Conservation (phyloP, 2,888 invertebrate genomes). For the Heteromyza rotundicornis region DNA sequence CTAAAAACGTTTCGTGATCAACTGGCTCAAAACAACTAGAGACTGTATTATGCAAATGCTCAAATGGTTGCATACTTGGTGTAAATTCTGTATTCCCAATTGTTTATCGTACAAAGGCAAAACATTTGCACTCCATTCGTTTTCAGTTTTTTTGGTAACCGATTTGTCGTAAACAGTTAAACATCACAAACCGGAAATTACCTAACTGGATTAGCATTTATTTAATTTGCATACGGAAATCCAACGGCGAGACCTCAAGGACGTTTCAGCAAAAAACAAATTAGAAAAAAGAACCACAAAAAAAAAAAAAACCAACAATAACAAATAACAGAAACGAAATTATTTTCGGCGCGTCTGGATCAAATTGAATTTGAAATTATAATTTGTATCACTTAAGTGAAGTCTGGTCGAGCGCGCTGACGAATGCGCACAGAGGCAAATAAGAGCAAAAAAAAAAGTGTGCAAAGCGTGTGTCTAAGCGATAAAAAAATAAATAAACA, state of each 20-base stretch:
- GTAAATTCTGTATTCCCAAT: too few relatives aligned
- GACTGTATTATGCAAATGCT: too few relatives aligned
- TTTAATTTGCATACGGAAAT: conserved; percentile 55
- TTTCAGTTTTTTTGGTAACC: too few relatives aligned
- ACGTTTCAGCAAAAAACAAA: conserved; percentile 37
- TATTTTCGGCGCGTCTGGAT: conserved; percentile 42
- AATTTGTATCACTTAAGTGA: conserved; percentile 48
- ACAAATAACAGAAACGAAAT: conserved; percentile 14
- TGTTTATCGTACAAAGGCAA: too few relatives aligned
- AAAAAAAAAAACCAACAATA: conserved; percentile 10
- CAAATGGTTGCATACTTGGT: too few relatives aligned
- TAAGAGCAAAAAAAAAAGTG: conserved; percentile 10
- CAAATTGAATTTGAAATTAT: conserved; percentile 54
- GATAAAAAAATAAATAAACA: neutral
- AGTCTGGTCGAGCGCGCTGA: conserved; percentile 40
- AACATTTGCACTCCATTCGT: too few relatives aligned
- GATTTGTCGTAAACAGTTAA: too few relatives aligned
- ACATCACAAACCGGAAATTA: neutral
- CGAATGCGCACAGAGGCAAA: neutral
- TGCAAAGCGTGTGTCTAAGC: conserved; percentile 14
- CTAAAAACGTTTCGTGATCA: too few relatives aligned
- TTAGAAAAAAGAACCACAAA: neutral
- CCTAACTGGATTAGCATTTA: conserved; percentile 8
- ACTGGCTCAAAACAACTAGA: too few relatives aligned
- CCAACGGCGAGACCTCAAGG: conserved; percentile 56